These are phyloP conservation scores for Alviniconcha strummeri DNA, from an alignment of 2,888 invertebrate genomes.

Conservation along the genomic window DNA sequence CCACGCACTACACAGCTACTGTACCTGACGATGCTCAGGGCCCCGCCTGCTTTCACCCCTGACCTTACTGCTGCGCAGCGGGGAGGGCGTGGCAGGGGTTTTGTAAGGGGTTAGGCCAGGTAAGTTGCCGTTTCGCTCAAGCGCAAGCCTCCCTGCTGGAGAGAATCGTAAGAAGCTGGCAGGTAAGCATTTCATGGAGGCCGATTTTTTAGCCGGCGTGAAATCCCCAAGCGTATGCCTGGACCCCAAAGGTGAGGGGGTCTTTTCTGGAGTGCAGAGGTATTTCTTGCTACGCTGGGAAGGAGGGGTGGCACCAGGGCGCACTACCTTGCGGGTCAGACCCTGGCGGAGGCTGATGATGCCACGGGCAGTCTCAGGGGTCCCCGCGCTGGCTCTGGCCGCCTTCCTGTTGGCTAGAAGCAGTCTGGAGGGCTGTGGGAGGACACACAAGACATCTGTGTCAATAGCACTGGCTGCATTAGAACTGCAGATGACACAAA, in stretches of 20 bases:
- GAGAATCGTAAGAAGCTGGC: slow-evolving; percentile 31
- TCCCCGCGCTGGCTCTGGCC: slow-evolving; percentile 66
- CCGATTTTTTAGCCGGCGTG: slow-evolving; percentile 39
- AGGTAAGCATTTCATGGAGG: slow-evolving; percentile 36
- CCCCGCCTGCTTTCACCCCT: slow-evolving; percentile 1
- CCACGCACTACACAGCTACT: slow-evolving; percentile 2
- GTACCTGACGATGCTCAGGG: slow-evolving; percentile 28
- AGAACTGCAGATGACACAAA: too few species aligned
- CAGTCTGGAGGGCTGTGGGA: slow-evolving; percentile 26
- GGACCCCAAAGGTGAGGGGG: slow-evolving; percentile 42
- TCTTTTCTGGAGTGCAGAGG: slow-evolving; percentile 45
- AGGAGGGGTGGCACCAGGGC: slow-evolving; percentile 36
- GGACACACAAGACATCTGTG: neutral
- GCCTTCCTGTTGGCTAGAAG: slow-evolving; percentile 58
- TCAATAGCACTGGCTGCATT: too few species aligned
- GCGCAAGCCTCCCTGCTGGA: slow-evolving; percentile 32
- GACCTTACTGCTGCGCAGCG: slow-evolving; percentile 20
- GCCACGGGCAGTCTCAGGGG: slow-evolving; percentile 65
- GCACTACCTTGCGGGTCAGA: slow-evolving; percentile 44
- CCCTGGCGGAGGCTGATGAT: slow-evolving; percentile 56
- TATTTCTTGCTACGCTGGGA: slow-evolving; percentile 45
- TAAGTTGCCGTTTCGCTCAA: slow-evolving; percentile 30
- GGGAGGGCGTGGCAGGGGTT: slow-evolving; percentile 26
- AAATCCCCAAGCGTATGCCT: slow-evolving; percentile 40
- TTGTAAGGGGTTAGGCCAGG: slow-evolving; percentile 28